Percentiles rank a stretch among this genome's conserved stretches.
Evolutionary conservation across 2,888 invertebrate genomes (phyloP).

Genomic region (Petrolisthes cinctipes): DNA sequence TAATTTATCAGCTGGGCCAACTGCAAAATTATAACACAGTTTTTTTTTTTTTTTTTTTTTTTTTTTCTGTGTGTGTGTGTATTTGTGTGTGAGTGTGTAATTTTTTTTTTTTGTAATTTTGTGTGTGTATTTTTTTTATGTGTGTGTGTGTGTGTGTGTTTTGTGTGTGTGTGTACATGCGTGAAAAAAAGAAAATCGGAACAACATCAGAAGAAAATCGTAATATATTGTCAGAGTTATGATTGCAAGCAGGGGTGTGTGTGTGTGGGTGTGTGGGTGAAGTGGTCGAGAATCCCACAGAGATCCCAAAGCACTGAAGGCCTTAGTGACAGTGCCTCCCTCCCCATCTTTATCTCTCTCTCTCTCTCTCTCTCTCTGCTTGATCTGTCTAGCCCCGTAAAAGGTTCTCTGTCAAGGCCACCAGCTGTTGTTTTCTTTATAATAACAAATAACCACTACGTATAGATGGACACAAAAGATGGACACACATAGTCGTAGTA

Average conservation of each 20-base stretch:
- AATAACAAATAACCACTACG: too few species aligned
- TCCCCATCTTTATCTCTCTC: slow-evolving; percentile 26
- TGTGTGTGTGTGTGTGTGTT: slow-evolving; percentile 1
- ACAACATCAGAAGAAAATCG: too few species aligned
- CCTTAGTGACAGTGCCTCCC: too few species aligned
- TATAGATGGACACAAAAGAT: too few species aligned
- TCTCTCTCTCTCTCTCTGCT: slow-evolving; percentile 31
- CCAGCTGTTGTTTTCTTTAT: too few species aligned
- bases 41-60: neutral
- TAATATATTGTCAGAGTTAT: too few species aligned
- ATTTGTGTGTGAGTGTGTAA: neutral
- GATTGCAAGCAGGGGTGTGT: neutral
- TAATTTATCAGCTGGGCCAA: too few species aligned
- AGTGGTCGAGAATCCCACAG: neutral
- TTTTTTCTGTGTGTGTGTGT: neutral
- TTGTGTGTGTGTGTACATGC: slow-evolving; percentile 1
- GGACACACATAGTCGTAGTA: too few species aligned
- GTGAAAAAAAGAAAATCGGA: too few species aligned
- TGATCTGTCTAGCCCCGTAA: neutral
- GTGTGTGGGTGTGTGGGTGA: neutral
- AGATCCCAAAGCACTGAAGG: neutral
- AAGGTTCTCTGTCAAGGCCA: neutral
- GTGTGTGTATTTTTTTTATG: neutral
- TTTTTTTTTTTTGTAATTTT: neutral
- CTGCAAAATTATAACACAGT: neutral